phyloP scores from a whole-genome alignment of 2,113 vertebrate species.

The Heterocephalus glaber region DNA sequence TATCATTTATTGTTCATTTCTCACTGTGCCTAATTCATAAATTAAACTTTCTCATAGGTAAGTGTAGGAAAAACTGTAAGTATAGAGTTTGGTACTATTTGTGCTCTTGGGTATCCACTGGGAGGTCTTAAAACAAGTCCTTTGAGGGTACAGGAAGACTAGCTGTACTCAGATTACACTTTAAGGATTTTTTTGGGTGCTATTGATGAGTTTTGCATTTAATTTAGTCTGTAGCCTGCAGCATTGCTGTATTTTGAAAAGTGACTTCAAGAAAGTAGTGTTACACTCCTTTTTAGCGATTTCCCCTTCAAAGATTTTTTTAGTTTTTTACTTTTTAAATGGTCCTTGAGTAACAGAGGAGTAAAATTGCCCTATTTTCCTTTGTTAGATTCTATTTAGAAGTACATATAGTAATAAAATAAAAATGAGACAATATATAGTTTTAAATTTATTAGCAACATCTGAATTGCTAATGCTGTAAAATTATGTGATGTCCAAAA shows the following conservation, averaged over 20 bases:
- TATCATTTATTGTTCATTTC: not conserved
- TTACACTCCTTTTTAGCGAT: not conserved
- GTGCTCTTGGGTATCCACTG: no score
- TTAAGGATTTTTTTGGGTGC: not conserved
- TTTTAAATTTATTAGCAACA: constrained; percentile 6
- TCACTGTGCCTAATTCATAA: not conserved
- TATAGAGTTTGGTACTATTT: not conserved
- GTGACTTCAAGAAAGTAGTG: not conserved
- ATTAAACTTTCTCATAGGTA: not conserved
- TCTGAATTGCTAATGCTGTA: not conserved
- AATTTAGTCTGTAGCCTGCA: not conserved
- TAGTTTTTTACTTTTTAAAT: not conserved
- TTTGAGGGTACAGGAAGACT: not conserved
- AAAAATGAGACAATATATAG: not conserved
- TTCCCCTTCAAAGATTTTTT: not conserved
- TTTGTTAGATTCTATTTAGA: not conserved
- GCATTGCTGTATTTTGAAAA: not conserved
- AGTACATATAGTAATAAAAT: not conserved
- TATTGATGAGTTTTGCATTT: not conserved
- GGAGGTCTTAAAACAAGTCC: not conserved
- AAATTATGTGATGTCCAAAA: not conserved
- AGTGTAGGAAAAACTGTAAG: no score
- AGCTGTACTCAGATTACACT: not conserved
- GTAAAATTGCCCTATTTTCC: not conserved
- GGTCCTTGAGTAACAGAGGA: not conserved